Base-by-base conservation (phyloP, 2,888 invertebrate species). In the Eilema sororculum region DNA sequence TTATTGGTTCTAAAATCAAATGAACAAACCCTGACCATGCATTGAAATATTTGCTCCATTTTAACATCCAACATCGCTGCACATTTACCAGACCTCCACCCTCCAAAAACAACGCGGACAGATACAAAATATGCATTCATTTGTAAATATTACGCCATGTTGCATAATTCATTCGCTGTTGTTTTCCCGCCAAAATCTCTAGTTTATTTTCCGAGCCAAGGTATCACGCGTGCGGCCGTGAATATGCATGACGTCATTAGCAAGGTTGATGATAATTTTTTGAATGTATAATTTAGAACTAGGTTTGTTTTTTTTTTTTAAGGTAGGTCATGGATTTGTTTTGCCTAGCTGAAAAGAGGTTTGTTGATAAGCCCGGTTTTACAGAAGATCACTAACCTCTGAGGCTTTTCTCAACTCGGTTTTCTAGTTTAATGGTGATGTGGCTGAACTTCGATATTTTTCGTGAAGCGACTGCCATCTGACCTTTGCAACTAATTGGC, bases 161-260 rank as follows among this genome's bases (percentile, higher is more conserved):
- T 93, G 91, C 90, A 94, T 94, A 80, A 94, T 94, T 93, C 92
- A 93, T 87, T 66, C 66, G 80, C 67, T 80, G 82, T 81, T 82
- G 78, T 81, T 83, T 81, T 82, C 80, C 80, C 80, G 81, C 81
- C 81, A 62, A 77, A 71, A 69, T 77, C 75, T 76, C 78, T 76
- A 72, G 77, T 68, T 24, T 60, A 25, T 72, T 86, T 85, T 78
- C 67, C 79, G 79, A 80, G 83, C 87, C 78, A 82, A 84, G 82
- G 83, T 79, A 71, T 74, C 68, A 66, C 72, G 75, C 70, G 71
- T 67, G 72, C 67, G 70, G 77, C 69, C 74, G 89, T 90, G 83
- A 88, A 90, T 90, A 90, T 90, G 86, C 86, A 89, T 86, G 66
- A 69, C 70, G 75, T 87, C 86, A 86, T 90, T 89, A 89, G 83